These are phyloP conservation scores for Stictocephala bisonia DNA, from an alignment of 2,888 invertebrate species.

Conservation along the genomic window DNA sequence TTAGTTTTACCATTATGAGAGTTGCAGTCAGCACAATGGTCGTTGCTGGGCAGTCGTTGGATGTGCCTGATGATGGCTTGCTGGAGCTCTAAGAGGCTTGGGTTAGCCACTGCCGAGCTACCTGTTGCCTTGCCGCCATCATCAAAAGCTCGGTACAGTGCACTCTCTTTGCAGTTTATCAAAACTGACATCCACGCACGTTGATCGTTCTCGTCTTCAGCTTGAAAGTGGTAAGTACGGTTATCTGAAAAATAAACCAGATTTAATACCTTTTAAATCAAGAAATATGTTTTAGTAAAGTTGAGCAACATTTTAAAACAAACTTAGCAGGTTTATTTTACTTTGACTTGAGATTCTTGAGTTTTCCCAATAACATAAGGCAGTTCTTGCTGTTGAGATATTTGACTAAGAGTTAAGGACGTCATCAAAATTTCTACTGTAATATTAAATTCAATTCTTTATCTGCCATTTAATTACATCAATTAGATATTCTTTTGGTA, in stretches of 20 bases:
- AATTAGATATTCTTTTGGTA: too few species aligned
- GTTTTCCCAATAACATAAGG: too few species aligned
- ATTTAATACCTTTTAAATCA: too few species aligned
- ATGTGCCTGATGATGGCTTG: slow-evolving; percentile 89
- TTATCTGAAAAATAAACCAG: slow-evolving; percentile 84
- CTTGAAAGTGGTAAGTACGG: slow-evolving; percentile 98
- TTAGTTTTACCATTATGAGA: slow-evolving; percentile 91
- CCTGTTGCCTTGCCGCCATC: slow-evolving; percentile 80
- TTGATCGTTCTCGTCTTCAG: slow-evolving; percentile 93
- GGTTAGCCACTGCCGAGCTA: slow-evolving; percentile 76
- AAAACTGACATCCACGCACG: slow-evolving; percentile 97
- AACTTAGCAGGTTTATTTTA: too few species aligned
- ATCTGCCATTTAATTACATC: too few species aligned
- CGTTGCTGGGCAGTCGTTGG: slow-evolving; percentile 92
- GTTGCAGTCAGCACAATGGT: slow-evolving; percentile 95
- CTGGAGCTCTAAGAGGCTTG: slow-evolving; percentile 89
- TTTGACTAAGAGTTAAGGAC: too few species aligned
- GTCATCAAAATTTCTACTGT: too few species aligned
- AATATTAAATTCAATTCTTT: too few species aligned
- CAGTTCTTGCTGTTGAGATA: too few species aligned
- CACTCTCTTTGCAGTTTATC: slow-evolving; percentile 96
- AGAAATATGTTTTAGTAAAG: too few species aligned
- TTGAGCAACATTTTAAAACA: too few species aligned
- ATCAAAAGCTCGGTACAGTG: slow-evolving; percentile 92
- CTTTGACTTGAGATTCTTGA: too few species aligned